Evolutionary conservation across 64 coral and sea anemone genomes (phyloP).

Genomic region (Platygyra sinensis): DNA sequence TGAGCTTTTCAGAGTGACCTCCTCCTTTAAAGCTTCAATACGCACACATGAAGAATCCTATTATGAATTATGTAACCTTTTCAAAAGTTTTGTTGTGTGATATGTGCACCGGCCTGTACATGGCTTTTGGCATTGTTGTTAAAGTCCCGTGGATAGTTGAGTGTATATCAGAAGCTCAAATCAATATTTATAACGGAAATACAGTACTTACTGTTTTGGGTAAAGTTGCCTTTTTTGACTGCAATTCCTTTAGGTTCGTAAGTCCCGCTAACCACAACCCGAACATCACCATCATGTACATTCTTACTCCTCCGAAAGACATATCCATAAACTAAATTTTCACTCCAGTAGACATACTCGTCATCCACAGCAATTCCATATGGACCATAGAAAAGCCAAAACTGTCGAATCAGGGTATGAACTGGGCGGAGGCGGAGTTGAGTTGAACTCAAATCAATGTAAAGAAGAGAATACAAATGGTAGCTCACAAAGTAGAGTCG

Average conservation of each 20-base stretch:
- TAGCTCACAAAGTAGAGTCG: conserved; percentile 35
- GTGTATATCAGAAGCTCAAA: too few relatives aligned
- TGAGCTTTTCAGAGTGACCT: too few relatives aligned
- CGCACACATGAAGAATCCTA: too few relatives aligned
- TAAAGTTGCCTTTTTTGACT: conserved; percentile 8
- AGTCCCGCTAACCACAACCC: not conserved
- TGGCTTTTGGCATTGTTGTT: too few relatives aligned
- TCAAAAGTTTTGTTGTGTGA: too few relatives aligned
- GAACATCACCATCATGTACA: not conserved
- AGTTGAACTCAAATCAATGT: not conserved
- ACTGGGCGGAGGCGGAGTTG: too few relatives aligned
- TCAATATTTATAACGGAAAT: not conserved
- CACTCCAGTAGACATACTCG: conserved; percentile 7
- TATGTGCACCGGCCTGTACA: too few relatives aligned
- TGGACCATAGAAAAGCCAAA: not conserved
- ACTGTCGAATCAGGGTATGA: not conserved
- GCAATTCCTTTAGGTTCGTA: not conserved
- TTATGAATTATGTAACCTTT: too few relatives aligned
- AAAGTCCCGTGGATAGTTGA: too few relatives aligned
- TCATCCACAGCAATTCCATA: conserved; percentile 14
- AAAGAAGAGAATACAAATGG: not conserved
- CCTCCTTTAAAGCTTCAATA: too few relatives aligned
- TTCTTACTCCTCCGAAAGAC: conserved; percentile 7
- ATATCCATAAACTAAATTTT: not conserved
- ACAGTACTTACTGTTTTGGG: not conserved